Percentiles rank a stretch among this genome's conserved stretches.
Conservation (phyloP, 2,888 invertebrate genomes). For the Hypolimnas misippus region DNA sequence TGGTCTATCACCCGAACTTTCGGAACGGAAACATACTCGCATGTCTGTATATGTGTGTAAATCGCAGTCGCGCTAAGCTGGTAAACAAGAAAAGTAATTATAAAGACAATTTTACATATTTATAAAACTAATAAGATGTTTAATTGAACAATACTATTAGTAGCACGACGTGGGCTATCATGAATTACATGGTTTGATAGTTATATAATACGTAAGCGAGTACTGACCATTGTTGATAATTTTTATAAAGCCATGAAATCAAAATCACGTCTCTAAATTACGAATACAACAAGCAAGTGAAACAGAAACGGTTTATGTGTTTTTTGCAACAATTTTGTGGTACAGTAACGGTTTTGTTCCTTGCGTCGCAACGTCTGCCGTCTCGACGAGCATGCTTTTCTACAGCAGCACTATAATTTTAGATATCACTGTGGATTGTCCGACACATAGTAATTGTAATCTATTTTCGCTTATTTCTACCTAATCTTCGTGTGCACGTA, state of each 20-base stretch:
- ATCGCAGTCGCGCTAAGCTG: too few relatives aligned
- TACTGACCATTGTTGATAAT: slow-evolving; percentile 59
- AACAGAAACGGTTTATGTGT: slow-evolving; percentile 73
- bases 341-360: slow-evolving; percentile 66
- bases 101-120: too few relatives aligned
- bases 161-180: slow-evolving; percentile 48
- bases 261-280: slow-evolving; percentile 71
- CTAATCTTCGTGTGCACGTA: not conserved
- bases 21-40: too few relatives aligned
- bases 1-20: too few relatives aligned
- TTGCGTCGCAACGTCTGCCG: slow-evolving; percentile 60
- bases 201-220: slow-evolving; percentile 64
- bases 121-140: slow-evolving; percentile 1
- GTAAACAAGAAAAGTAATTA: too few relatives aligned
- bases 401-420: not conserved
- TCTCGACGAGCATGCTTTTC: not conserved
- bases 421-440: not conserved
- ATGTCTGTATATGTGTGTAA: too few relatives aligned
- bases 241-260: slow-evolving; percentile 69
- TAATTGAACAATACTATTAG: slow-evolving; percentile 40
- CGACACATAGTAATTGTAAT: too few relatives aligned
- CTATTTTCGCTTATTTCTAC: not conserved
- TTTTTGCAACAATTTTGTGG: slow-evolving; percentile 73
- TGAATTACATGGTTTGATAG: slow-evolving; percentile 56
- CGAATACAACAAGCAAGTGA: slow-evolving; percentile 68